Evolutionary conservation across 2,888 invertebrate genomes (phyloP).

Genomic region (Leucophenga montana): DNA sequence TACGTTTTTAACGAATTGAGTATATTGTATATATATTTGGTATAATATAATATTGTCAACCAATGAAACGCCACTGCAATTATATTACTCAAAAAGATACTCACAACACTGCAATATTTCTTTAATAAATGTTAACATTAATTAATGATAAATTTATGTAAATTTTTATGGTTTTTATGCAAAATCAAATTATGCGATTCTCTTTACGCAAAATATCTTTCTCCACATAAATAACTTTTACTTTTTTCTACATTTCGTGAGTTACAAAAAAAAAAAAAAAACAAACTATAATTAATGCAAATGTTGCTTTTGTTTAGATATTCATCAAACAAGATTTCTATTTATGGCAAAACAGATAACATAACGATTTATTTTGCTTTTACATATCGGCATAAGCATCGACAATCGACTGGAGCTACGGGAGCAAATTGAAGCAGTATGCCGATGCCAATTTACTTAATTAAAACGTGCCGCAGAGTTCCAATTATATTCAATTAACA

Average conservation of each 20-base stretch:
- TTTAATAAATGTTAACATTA: too few relatives aligned
- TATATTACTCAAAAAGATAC: too few relatives aligned
- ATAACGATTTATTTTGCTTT: not conserved
- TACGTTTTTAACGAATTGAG: too few relatives aligned
- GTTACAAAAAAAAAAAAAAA: too few relatives aligned
- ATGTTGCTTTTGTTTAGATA: constrained; percentile 25
- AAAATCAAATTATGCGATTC: too few relatives aligned
- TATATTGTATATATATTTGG: too few relatives aligned
- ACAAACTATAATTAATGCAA: constrained; percentile 45
- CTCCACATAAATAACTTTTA: constrained; percentile 57
- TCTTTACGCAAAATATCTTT: not conserved
- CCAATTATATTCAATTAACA: constrained; percentile 40
- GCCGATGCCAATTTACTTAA: not conserved
- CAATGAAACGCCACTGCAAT: too few relatives aligned
- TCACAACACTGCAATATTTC: too few relatives aligned
- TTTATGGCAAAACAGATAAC: not conserved
- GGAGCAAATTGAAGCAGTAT: not conserved
- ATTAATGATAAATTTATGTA: too few relatives aligned
- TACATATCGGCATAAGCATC: too few relatives aligned
- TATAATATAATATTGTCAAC: too few relatives aligned
- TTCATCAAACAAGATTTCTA: constrained; percentile 1
- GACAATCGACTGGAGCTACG: not conserved
- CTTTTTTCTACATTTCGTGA: constrained; percentile 46
- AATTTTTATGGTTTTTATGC: too few relatives aligned
- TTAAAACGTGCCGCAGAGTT: constrained; percentile 1